Evolutionary conservation across 2,888 invertebrate genomes (phyloP), one percentile per base, ranked within the genome.

Genomic region (Thymelicus sylvestris): DNA sequence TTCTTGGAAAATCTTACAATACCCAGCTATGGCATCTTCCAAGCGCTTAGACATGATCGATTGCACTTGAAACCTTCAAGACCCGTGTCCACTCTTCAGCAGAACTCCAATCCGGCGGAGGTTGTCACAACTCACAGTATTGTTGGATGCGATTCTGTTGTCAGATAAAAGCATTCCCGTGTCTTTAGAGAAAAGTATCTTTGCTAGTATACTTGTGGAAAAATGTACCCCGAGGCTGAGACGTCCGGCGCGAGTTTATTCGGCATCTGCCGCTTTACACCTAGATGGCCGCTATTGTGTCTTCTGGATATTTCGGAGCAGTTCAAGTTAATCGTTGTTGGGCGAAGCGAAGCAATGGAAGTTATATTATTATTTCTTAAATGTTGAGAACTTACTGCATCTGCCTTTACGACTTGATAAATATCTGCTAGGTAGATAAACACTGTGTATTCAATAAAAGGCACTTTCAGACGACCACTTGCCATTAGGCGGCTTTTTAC

Each of bases 161-260:
- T 71, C 69, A 72, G 83, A 79, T 88, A 83, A 87, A 86, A 88
- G 87, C 86, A 76, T 87, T 88, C 82, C 83, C 78, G 74, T 88
- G 87, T 88, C 80, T 83, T 77, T 44, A 70, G 62, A 41, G 66
- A 66, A 73, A 66, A 73, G 66, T 19, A 60, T 39, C 48, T 48
- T 44, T 48, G 19, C 63, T 63, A 48, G 24, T 44, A 55, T 57
- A 31, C 68, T 63, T 63, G 41, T 31, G 38, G 68, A 68, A 47
- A 55, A 63, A 68, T 63, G 47, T 57, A 63, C 38, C 63, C 62
- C 52, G 61, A n/a, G 41, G 66, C 62, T 50, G 38, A 50, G 50
- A 50, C 50, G 63, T 64, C 63, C 71, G 65, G 61, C 44, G 48
- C 70, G 60, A 52, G 41, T 64, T 60, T 68, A 66, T 62, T 72